Percentiles rank a stretch among this genome's conserved stretches.
Evolutionary conservation across 2,888 invertebrate species (phyloP).

Genomic region (Drosophila picticornis): DNA sequence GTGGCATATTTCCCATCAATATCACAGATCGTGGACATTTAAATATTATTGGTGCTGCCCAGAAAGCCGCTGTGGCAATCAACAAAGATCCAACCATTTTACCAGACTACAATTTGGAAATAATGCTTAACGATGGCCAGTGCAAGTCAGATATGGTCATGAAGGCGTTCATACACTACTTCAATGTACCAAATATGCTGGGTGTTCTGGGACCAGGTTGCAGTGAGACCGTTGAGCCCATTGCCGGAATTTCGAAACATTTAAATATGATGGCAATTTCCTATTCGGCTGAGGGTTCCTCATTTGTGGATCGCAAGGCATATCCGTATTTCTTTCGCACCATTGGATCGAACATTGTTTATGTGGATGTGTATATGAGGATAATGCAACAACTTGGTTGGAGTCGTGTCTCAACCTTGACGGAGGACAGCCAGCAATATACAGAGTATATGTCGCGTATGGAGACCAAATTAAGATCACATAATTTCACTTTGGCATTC

Average conservation of each 20-base stretch:
- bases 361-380: slow-evolving; percentile 87
- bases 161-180: slow-evolving; percentile 90
- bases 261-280: slow-evolving; percentile 90
- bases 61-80: slow-evolving; percentile 88
- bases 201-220: slow-evolving; percentile 93
- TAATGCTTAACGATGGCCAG: slow-evolving; percentile 88
- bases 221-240: slow-evolving; percentile 92
- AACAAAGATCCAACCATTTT: slow-evolving; percentile 88
- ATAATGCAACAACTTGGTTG: slow-evolving; percentile 88
- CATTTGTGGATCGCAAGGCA: slow-evolving; percentile 88
- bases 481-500: slow-evolving; percentile 88
- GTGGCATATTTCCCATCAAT: slow-evolving; percentile 87
- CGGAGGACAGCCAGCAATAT: slow-evolving; percentile 92
- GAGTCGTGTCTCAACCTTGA: slow-evolving; percentile 90
- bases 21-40: slow-evolving; percentile 87
- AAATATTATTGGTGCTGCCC: slow-evolving; percentile 86
- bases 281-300: slow-evolving; percentile 92
- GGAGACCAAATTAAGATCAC: slow-evolving; percentile 88
- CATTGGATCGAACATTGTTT: slow-evolving; percentile 91
- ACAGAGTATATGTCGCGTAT: slow-evolving; percentile 91
- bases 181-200: slow-evolving; percentile 87
- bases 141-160: slow-evolving; percentile 91
- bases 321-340: slow-evolving; percentile 93
- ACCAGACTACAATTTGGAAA: slow-evolving; percentile 87
- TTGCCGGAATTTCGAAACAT: slow-evolving; percentile 91